Base-by-base conservation (phyloP, 2,888 invertebrate species). In the Limnephilus auricula region DNA sequence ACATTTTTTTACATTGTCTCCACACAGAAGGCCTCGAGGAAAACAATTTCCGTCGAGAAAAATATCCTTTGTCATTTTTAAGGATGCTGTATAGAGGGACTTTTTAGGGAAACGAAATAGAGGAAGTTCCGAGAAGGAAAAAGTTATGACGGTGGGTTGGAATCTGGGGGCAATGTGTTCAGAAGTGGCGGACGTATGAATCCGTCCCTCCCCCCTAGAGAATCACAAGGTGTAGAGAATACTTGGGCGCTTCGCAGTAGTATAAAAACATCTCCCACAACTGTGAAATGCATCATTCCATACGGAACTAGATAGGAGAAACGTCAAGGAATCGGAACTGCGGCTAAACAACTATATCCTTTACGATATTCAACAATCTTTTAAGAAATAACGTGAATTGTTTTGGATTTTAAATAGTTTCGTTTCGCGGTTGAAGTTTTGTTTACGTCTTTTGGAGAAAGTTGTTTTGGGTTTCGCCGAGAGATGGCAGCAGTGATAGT, bases 251-350 rank as follows among this genome's bases (percentile, higher is more conserved):
- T 89, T 85, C 32, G 40, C 82, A 84, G 79, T 83, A 40, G 89
- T 92, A 92, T 92, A 92, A 92, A 92, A 92, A 92, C 91, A 88
- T 79, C 83, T 79, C 80, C 80, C 65, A 89, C n/a, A 86, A 34
- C 79, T 25, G 37, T 25, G 32, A 31, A 30, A 32, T 79, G 89
- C 84, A 91, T 91, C 92, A 92, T 89, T 92, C 79, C 40, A 82
- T 87, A 79, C 79, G 80, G 79, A 87, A 79, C 85, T 82, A 65
- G 86, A 65, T 40, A 79, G 37, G 78, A 82, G 91, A 91, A 91
- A 91, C 89, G 79, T 79, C 91, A 85, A 85, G 85, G 65, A 89
- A 65, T 89, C 31, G 31, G 85, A 83, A 65, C 30, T 32, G 83
- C 30, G 31, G 32, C 31, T 78, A n/a, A 65, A 65, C 25, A 25